Evolutionary conservation across 1,140 invertebrate species (phyloP).

Genomic region (Oryzaephilus surinamensis): DNA sequence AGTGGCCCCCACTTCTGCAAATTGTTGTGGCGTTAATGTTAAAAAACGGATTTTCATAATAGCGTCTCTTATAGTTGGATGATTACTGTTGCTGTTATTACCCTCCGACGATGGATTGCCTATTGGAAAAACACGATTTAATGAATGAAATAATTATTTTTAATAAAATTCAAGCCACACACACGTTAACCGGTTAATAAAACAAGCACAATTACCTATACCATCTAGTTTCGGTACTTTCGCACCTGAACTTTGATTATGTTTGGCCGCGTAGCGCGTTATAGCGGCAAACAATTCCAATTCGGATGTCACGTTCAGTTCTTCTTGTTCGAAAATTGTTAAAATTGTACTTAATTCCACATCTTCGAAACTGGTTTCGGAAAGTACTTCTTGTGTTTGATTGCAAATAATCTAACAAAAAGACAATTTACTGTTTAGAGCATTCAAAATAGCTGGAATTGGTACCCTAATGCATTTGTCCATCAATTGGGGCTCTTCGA

Average conservation of each 20-base stretch:
- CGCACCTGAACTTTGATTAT: constrained; percentile 34
- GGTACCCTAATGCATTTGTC: constrained; percentile 64
- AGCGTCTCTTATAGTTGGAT: constrained; percentile 36
- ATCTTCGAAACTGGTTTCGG: constrained; percentile 63
- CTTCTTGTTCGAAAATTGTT: constrained; percentile 60
- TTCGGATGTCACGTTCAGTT: constrained; percentile 61
- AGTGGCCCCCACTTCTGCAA: constrained; percentile 64
- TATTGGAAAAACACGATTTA: constrained; percentile 2
- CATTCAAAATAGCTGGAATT: neutral
- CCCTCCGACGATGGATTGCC: constrained; percentile 16
- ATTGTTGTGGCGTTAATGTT: constrained; percentile 64
- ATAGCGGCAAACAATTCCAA: constrained; percentile 63
- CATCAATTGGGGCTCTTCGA: constrained; percentile 68
- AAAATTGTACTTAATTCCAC: constrained; percentile 61
- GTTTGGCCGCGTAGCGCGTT: constrained; percentile 49
- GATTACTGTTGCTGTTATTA: constrained; percentile 14
- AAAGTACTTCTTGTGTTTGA: constrained; percentile 63
- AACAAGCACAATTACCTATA: constrained; percentile 33
- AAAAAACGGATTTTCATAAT: constrained; percentile 62
- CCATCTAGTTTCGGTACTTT: constrained; percentile 35
- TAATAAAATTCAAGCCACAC: neutral
- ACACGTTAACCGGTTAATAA: constrained; percentile 18
- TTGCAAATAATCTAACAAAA: constrained; percentile 57
- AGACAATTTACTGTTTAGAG: neutral
- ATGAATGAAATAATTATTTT: neutral